These are phyloP conservation scores for Leucopternis melanops DNA, from an alignment of 2,113 vertebrate species.

Conservation along the genomic window DNA sequence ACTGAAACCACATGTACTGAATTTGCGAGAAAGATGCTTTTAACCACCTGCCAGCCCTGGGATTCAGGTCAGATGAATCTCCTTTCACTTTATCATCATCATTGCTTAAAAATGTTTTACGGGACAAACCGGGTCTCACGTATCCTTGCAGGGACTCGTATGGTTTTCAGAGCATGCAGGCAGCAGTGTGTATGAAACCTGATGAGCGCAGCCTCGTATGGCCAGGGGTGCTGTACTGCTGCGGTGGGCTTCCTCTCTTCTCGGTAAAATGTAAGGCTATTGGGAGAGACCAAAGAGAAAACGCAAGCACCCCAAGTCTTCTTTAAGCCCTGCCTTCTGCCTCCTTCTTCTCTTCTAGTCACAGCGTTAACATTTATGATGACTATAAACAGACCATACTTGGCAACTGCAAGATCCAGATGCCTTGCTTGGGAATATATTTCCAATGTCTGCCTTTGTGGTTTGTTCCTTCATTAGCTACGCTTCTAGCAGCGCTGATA, in stretches of 20 bases:
- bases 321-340: background rate
- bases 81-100: background rate
- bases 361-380: conserved; percentile 14
- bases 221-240: background rate
- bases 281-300: background rate
- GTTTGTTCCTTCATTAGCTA: background rate
- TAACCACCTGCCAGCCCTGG: background rate
- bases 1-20: background rate
- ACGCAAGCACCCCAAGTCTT: background rate
- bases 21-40: background rate
- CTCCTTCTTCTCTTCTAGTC: background rate
- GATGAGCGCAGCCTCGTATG: background rate
- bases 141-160: background rate
- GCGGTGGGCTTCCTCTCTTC: background rate
- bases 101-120: background rate
- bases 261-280: background rate
- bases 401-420: background rate
- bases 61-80: background rate
- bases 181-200: fast-evolving
- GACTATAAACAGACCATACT: background rate
- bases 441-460: background rate
- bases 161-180: fast-evolving
- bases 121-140: background rate
- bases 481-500: background rate
- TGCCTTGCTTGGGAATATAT: background rate